phyloP scores from a whole-genome alignment of 2,888 invertebrate genomes.

The Cheiracanthium punctorium region DNA sequence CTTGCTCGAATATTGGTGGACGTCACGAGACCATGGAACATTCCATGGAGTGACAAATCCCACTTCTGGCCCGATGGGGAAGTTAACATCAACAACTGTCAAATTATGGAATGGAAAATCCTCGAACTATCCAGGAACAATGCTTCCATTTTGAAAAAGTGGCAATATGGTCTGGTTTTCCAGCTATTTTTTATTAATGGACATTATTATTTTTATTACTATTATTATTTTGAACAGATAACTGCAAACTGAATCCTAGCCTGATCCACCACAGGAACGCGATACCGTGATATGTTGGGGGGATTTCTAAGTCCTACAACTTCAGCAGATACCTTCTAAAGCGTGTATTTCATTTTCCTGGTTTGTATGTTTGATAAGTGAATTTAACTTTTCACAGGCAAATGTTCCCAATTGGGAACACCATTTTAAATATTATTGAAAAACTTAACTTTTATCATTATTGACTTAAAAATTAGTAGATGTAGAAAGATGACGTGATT shows the following conservation, averaged over 20 bases:
- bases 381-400: too few relatives aligned
- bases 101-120: slow-evolving; percentile 11
- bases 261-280: slow-evolving; percentile 11
- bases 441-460: too few relatives aligned
- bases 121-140: slow-evolving; percentile 12
- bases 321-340: slow-evolving; percentile 12
- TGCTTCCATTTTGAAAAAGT: slow-evolving; percentile 21
- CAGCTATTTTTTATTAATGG: background rate
- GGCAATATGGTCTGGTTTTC: slow-evolving; percentile 11
- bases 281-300: slow-evolving; percentile 15
- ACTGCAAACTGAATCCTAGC: slow-evolving; percentile 18
- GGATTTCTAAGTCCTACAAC: background rate
- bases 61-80: background rate
- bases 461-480: too few relatives aligned
- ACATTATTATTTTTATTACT: slow-evolving; percentile 10
- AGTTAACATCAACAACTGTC: slow-evolving; percentile 27
- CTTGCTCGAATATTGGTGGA: background rate
- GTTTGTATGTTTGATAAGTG: too few relatives aligned
- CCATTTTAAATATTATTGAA: too few relatives aligned
- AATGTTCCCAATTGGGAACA: too few relatives aligned
- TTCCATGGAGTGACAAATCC: background rate
- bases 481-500: too few relatives aligned
- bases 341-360: too few relatives aligned
- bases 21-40: slow-evolving; percentile 21
- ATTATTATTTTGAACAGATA: too few relatives aligned